These are phyloP conservation scores for Lytechinus pictus DNA, from an alignment of 35 echinoderm and acorn worm species.

Conservation along the genomic window DNA sequence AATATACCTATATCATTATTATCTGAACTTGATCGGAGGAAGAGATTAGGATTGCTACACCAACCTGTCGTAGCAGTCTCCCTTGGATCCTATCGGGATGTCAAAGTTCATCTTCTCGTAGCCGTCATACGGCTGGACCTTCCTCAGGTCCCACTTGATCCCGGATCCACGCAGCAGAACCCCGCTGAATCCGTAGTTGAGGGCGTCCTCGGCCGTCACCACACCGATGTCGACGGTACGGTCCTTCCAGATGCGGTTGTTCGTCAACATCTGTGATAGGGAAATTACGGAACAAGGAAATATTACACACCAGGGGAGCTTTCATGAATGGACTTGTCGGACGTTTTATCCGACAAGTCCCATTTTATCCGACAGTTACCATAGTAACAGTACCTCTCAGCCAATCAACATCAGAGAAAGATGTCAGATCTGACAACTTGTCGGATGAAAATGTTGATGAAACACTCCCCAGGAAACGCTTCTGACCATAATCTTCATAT, in stretches of 20 bases:
- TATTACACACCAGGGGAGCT: too few relatives aligned
- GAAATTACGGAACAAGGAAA: neutral
- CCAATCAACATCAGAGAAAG: too few relatives aligned
- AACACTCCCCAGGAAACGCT: too few relatives aligned
- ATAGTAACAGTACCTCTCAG: too few relatives aligned
- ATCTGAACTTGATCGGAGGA: too few relatives aligned
- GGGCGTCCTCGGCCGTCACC: slow-evolving; percentile 82
- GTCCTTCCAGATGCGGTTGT: slow-evolving; percentile 95
- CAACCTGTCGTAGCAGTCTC: slow-evolving; percentile 96
- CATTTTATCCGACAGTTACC: too few relatives aligned
- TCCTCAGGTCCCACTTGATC: slow-evolving; percentile 98
- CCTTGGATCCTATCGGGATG: slow-evolving; percentile 93
- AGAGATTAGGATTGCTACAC: neutral
- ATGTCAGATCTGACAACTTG: too few relatives aligned
- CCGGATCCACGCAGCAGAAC: slow-evolving; percentile 88
- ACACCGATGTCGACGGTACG: slow-evolving; percentile 83
- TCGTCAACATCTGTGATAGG: slow-evolving; percentile 77
- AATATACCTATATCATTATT: too few relatives aligned
- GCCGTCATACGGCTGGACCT: slow-evolving; percentile 94
- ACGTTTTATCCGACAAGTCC: too few relatives aligned
- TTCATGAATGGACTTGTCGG: too few relatives aligned
- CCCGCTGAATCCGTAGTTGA: slow-evolving; percentile 97
- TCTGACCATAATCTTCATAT: too few relatives aligned
- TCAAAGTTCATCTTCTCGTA: slow-evolving; percentile 94
- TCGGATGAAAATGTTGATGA: too few relatives aligned